A percentile compares a stretch with the other conserved stretches of the same genome.
These are phyloP conservation scores for Chionoecetes opilio DNA, from an alignment of 1,140 invertebrate genomes.

Conservation along the genomic window DNA sequence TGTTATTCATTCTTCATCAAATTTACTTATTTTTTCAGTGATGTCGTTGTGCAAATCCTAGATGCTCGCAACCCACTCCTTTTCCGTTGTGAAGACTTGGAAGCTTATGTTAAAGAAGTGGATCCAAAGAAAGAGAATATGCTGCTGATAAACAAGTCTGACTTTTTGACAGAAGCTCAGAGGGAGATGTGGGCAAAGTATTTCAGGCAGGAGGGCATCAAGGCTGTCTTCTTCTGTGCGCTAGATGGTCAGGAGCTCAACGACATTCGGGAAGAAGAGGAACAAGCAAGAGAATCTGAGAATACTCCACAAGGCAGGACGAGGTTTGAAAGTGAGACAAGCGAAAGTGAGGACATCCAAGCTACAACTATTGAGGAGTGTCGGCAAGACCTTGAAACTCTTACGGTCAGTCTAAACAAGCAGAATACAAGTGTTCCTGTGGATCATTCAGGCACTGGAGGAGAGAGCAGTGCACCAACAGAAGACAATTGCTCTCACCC, in stretches of 20 bases:
- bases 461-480: background rate
- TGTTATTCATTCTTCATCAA: background rate
- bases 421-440: background rate
- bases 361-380: slow-evolving; percentile 84
- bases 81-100: slow-evolving; percentile 97
- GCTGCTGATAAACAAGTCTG: slow-evolving; percentile 98
- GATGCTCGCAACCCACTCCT: slow-evolving; percentile 98
- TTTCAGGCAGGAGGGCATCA: slow-evolving; percentile 89
- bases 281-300: background rate
- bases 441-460: background rate
- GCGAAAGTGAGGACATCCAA: background rate
- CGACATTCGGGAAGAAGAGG: slow-evolving; percentile 57
- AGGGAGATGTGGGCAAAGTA: slow-evolving; percentile 94
- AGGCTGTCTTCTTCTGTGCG: slow-evolving; percentile 94
- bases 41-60: slow-evolving; percentile 97
- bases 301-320: background rate
- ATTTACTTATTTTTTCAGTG: slow-evolving; percentile 86
- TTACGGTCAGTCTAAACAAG: slow-evolving; percentile 36
- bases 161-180: slow-evolving; percentile 93
- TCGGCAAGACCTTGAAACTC: slow-evolving; percentile 82
- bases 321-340: background rate
- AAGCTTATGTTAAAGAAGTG: slow-evolving; percentile 95
- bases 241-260: slow-evolving; percentile 83
- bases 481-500: background rate
- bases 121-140: slow-evolving; percentile 91